phyloP scores from a whole-genome alignment of 2,888 invertebrate species.

The Synergus umbraculus region DNA sequence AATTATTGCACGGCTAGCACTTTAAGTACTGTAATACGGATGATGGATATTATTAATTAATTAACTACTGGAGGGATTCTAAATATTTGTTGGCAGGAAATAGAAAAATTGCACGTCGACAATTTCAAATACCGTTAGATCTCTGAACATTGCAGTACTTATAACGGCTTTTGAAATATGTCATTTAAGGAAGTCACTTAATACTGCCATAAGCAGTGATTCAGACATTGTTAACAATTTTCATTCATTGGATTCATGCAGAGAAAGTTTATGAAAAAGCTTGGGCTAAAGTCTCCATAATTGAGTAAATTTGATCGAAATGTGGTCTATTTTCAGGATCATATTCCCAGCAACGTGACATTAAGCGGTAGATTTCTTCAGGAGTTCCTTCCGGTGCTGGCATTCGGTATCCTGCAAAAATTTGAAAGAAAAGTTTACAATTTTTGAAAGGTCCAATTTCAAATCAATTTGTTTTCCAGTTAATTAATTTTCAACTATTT shows the following conservation, averaged over 20 bases:
- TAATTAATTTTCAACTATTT: too few species aligned
- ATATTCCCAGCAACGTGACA: conserved; percentile 96
- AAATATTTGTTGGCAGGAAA: conserved; percentile 19
- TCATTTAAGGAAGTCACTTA: too few species aligned
- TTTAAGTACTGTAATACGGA: not conserved
- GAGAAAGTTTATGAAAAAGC: conserved; percentile 61
- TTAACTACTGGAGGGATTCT: conserved; percentile 11
- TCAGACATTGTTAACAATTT: not conserved
- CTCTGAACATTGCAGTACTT: conserved; percentile 18
- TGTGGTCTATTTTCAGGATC: conserved; percentile 94
- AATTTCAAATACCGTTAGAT: conserved; percentile 44
- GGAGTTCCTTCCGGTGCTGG: conserved; percentile 93
- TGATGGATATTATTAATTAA: not conserved
- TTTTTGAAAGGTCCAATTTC: too few species aligned
- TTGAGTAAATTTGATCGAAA: conserved; percentile 91
- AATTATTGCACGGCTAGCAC: conserved; percentile 5
- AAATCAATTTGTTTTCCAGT: too few species aligned
- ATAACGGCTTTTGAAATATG: not conserved
- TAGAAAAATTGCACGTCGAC: conserved; percentile 30
- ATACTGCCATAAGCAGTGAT: not conserved
- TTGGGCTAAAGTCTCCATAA: conserved; percentile 83
- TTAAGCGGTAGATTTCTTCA: conserved; percentile 92
- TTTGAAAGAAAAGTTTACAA: not conserved
- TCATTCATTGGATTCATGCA: not conserved
- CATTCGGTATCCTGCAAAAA: conserved; percentile 91